phyloP scores from a whole-genome alignment of 92 coral and sea anemone species.

The Epizoanthus illoricatus region DNA sequence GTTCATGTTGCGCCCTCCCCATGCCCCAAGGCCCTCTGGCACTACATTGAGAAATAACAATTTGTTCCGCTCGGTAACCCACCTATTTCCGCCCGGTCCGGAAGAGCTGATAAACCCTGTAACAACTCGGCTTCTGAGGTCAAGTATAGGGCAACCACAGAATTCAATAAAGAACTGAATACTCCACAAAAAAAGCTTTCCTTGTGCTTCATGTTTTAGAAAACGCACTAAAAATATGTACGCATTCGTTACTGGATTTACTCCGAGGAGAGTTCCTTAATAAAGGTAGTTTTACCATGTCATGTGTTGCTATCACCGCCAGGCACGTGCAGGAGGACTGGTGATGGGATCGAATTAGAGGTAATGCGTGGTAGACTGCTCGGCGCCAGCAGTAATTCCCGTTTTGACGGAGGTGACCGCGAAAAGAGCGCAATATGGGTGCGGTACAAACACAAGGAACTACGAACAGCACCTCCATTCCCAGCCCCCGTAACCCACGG shows the following conservation, averaged over 20 bases:
- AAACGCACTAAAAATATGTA: background rate
- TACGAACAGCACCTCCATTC: background rate
- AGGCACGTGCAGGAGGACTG: conserved; percentile 9
- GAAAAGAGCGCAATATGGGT: background rate
- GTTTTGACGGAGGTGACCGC: conserved; percentile 1
- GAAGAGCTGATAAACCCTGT: conserved; percentile 26
- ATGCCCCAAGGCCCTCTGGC: conserved; percentile 18
- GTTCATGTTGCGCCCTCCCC: background rate
- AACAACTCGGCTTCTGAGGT: conserved; percentile 16
- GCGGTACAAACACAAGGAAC: conserved; percentile 6
- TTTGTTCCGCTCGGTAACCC: conserved; percentile 28
- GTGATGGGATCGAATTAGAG: conserved; percentile 21
- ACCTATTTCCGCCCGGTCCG: conserved; percentile 25
- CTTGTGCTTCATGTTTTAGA: background rate
- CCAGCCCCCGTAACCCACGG: background rate
- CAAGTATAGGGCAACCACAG: conserved; percentile 3
- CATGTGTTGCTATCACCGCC: background rate
- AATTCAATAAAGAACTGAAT: background rate
- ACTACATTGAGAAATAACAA: conserved; percentile 33
- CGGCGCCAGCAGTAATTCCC: conserved; percentile 27
- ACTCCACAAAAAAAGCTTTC: background rate
- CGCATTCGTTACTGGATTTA: background rate
- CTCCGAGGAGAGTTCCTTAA: background rate
- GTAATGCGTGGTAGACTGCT: conserved; percentile 10
- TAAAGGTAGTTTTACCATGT: background rate